Base-by-base conservation (phyloP, 2,888 invertebrate genomes). In the Magallana nippona region DNA sequence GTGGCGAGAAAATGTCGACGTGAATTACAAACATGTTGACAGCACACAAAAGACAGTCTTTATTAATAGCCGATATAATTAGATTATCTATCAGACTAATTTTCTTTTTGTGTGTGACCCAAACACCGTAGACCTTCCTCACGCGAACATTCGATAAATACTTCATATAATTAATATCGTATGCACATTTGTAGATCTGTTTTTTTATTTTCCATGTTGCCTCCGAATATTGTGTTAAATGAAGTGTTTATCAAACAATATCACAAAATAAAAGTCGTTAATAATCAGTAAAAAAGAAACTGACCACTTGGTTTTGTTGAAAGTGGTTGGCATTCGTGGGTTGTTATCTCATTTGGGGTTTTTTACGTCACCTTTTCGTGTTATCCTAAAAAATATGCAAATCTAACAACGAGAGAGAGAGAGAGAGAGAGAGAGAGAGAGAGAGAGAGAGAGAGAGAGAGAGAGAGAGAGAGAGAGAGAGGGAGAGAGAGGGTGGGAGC, bases 21-120 rank as follows among this genome's bases (percentile, higher is more conserved):
- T 71, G 32, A 71, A 71, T 32, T 71, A 71, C 71, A 71, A 71
- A 71, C 71, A 71, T 27, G 71, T 27, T 71, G 71, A 71, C 71
- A 71, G 27, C 22, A 27, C 71, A 13, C n/a, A 17, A 60, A 60
- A 71, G 27, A 27, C 22, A 22, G 63, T 63, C 71, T 71, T 71
- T 71, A 71, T 71, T 71, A 71, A 27, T 27, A 71, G 71, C 22
- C 71, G 13, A 71, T 71, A 71, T 71, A 71, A 71, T 71, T 71
- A 71, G 71, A 71, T 71, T 71, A 60, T 60, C n/a, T 60, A 22
- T 71, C 71, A 27, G 19, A 27, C 32, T 71, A 71, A 71, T 71
- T 62, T 62, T 62, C 62, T 62, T n/a, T 44, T 60, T 17, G 60
- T n/a, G n/a, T n/a, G 15, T 71, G 71, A 27, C 71, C 13, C 27